phyloP scores from a whole-genome alignment of 2,113 vertebrate genomes.

The Irena cyanogastra region DNA sequence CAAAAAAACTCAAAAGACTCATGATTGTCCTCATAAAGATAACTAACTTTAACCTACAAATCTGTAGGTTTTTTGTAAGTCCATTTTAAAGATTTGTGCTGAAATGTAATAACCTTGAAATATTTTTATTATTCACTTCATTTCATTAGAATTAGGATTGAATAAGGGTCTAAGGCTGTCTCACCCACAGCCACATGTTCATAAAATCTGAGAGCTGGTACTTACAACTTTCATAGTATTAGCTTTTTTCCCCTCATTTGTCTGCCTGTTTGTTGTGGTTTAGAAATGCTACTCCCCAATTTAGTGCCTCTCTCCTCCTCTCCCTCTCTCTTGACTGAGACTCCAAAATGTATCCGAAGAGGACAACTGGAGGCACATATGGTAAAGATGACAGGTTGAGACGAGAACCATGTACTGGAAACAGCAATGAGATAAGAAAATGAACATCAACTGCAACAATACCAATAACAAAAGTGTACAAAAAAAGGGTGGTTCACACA shows the following conservation, averaged over 20 bases:
- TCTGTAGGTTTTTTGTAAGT: background rate
- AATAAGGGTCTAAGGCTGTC: background rate
- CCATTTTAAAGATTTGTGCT: background rate
- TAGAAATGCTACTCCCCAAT: background rate
- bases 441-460: background rate
- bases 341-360: background rate
- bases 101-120: background rate
- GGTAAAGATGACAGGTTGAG: background rate
- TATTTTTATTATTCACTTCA: background rate
- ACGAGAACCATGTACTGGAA: background rate
- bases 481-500: background rate
- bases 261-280: background rate
- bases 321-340: too few species aligned
- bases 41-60: background rate
- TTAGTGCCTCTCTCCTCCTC: background rate
- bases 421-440: background rate
- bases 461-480: background rate
- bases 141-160: background rate
- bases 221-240: background rate
- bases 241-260: fast-evolving
- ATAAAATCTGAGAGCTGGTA: background rate
- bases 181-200: background rate
- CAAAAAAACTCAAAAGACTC: background rate
- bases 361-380: background rate
- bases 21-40: background rate